Base-by-base conservation (phyloP, 1,140 invertebrate genomes). In the Lamellibrachia luymesi region DNA sequence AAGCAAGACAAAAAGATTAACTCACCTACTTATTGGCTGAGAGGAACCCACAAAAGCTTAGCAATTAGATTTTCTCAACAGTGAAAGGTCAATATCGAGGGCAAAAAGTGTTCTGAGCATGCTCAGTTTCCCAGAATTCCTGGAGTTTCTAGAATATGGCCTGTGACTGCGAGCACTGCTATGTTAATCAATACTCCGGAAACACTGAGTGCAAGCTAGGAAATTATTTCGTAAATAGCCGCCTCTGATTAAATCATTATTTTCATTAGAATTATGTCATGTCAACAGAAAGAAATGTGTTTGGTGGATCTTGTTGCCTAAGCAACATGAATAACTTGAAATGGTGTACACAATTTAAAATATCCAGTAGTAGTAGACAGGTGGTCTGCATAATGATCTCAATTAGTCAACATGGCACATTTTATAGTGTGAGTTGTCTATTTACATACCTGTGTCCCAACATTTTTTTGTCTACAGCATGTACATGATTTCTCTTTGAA, bases 141-240 rank as follows among this genome's bases (percentile, higher is more conserved):
- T 80, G 4, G 64, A 80, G 64, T 80, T 80, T 80, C 64, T 80
- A 80, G 64, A 80, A 80, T 22, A 80, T 22, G 64, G 64, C 7
- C 64, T 80, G 64, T 17, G 64, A 80, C 64, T 22, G 64, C 5
- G 64, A 80, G 64, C 64, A 10, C 64, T 22, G 17, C 64, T 80
- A 80, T 80, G 64, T 80, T 80, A 80, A 80, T 80, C 64, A 80
- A 80, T 80, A 80, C 64, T 80, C 64, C 64, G 64, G 64, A 80
- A 80, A 80, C 64, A 22, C 64, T 4, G 64, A 80, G 64, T 22
- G 17, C 25, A 22, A 80, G 64, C 64, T 22, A 80, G 64, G 64
- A 80, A 80, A 80, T 80, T 80, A 80, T 80, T 80, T 80, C 64
- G 25, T 22, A 80, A 80, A 80, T 80, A 80, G 64, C 64, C 13